phyloP scores from a whole-genome alignment of 53 echinoderm and acorn worm species.

The Echinarachnius parma region DNA sequence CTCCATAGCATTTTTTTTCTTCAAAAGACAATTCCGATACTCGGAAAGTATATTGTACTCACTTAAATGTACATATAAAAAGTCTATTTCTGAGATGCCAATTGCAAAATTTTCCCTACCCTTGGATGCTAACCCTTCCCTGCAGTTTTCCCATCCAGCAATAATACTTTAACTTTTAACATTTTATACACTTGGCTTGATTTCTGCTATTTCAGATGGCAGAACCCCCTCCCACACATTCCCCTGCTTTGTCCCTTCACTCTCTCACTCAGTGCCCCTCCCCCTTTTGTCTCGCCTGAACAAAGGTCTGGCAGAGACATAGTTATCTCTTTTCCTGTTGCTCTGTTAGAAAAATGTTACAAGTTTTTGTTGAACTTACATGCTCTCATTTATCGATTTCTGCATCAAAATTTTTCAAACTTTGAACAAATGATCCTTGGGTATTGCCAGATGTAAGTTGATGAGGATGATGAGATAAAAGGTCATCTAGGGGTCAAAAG shows the following conservation, averaged over 20 bases:
- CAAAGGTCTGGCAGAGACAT: not conserved
- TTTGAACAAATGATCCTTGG: too few relatives aligned
- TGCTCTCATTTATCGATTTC: not conserved
- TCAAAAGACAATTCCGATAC: not conserved
- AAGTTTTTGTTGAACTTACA: not conserved
- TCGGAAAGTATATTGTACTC: too few relatives aligned
- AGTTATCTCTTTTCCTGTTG: not conserved
- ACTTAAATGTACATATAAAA: not conserved
- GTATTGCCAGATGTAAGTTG: not conserved
- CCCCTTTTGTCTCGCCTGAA: not conserved
- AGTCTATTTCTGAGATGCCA: not conserved
- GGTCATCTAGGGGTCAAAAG: slow-evolving; percentile 1
- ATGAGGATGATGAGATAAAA: not conserved
- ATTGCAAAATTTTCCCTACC: not conserved
- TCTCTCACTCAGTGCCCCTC: not conserved
- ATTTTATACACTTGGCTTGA: slow-evolving; percentile 1
- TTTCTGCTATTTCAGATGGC: not conserved
- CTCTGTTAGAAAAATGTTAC: not conserved
- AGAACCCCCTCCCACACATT: not conserved
- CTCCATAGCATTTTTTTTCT: not conserved
- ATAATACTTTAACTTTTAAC: slow-evolving; percentile 1
- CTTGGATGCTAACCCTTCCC: not conserved
- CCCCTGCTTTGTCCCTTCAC: slow-evolving; percentile 1
- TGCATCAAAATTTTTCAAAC: not conserved
- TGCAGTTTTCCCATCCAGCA: not conserved